These are phyloP conservation scores for Drosophila setosimentum DNA, from an alignment of 2,888 invertebrate species.

Conservation along the genomic window DNA sequence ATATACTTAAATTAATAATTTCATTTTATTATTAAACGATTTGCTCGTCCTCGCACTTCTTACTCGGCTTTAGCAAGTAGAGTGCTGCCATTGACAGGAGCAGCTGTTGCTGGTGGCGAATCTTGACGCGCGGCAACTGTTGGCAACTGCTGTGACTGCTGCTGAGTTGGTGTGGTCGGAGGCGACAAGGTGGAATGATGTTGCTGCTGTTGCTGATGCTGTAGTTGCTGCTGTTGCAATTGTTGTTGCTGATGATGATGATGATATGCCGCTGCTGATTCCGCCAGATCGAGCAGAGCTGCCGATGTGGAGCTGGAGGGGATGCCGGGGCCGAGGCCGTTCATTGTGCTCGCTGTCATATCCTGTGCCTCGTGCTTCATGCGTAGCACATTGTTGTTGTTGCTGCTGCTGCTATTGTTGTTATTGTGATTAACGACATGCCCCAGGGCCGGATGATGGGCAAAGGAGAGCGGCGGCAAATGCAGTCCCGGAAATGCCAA, in stretches of 20 bases:
- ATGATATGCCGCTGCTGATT: conserved; percentile 72
- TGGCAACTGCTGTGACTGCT: conserved; percentile 41
- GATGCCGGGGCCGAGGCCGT: conserved; percentile 74
- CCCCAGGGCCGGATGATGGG: conserved; percentile 82
- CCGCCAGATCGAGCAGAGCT: conserved; percentile 67
- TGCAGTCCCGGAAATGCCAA: conserved; percentile 86
- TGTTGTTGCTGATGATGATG: conserved; percentile 70
- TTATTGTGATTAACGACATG: conserved; percentile 63
- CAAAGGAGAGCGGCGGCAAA: conserved; percentile 85
- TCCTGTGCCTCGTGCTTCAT: conserved; percentile 84
- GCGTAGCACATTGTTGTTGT: conserved; percentile 76
- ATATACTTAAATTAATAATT: conserved; percentile 23
- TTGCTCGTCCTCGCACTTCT: conserved; percentile 52
- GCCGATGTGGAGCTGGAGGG: conserved; percentile 60
- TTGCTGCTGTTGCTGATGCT: conserved; percentile 51
- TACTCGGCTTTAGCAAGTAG: conserved; percentile 70
- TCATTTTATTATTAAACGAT: conserved; percentile 19
- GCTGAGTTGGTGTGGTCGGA: conserved; percentile 81
- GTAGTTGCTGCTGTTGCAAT: conserved; percentile 39
- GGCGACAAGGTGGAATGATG: conserved; percentile 76
- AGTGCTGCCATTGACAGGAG: conserved; percentile 49
- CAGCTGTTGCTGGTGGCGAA: conserved; percentile 37
- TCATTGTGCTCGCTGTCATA: conserved; percentile 84
- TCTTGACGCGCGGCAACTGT: conserved; percentile 54
- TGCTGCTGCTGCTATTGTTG: conserved; percentile 72